A percentile compares a stretch with the other conserved stretches of the same genome.
phyloP scores from a whole-genome alignment of 1,140 invertebrate species.

The Ericerus pela region DNA sequence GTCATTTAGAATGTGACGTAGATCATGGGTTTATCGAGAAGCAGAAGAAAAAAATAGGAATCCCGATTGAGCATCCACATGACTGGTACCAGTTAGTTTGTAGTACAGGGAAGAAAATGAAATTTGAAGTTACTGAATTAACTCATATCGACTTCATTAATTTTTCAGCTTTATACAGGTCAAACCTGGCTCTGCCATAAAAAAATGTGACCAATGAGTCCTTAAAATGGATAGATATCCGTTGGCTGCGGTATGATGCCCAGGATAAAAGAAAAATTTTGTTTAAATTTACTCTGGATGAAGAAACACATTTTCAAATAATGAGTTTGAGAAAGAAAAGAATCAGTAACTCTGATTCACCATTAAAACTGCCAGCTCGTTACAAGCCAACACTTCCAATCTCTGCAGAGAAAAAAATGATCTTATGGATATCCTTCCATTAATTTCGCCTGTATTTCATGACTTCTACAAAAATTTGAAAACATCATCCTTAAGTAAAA shows the following conservation, averaged over 20 bases:
- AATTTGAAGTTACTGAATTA: conserved; percentile 8
- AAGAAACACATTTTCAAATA: background rate
- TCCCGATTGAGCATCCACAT: background rate
- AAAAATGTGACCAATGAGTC: background rate
- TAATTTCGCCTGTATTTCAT: background rate
- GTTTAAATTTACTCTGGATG: conserved; percentile 10
- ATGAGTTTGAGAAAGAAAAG: background rate
- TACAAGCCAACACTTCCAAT: conserved; percentile 10
- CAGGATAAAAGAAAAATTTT: conserved; percentile 3
- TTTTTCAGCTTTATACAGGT: background rate
- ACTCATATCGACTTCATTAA: conserved; percentile 1
- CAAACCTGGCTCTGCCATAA: background rate
- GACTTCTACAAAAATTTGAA: background rate
- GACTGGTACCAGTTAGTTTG: conserved; percentile 4
- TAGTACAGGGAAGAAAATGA: background rate
- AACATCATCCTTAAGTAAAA: background rate
- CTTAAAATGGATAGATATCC: conserved; percentile 15
- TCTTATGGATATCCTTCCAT: background rate
- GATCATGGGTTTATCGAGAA: conserved; percentile 21
- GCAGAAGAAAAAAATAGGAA: background rate
- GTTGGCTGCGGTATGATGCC: conserved; percentile 7
- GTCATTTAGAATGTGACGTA: conserved; percentile 22
- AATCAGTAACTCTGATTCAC: too few species aligned
- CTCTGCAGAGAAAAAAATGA: conserved; percentile 12
- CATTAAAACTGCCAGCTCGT: background rate